Conservation (phyloP, 2,113 vertebrate genomes). For the Macrotis lagotis region DNA sequence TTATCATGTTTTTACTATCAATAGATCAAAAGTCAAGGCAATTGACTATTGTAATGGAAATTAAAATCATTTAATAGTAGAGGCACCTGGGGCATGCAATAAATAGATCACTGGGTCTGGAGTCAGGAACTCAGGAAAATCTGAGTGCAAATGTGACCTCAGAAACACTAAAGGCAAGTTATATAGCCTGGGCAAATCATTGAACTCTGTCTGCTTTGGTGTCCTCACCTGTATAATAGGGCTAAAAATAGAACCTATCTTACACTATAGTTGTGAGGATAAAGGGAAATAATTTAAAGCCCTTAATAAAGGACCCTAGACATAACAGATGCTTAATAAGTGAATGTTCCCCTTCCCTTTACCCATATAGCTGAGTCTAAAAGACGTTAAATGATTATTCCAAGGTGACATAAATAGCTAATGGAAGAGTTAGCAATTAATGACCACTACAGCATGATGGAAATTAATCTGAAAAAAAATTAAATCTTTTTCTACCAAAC, state of each 20-base stretch:
- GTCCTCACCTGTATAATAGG: background rate
- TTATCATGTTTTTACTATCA: background rate
- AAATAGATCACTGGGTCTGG: background rate
- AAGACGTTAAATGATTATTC: background rate
- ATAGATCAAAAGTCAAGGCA: background rate
- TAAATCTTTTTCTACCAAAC: background rate
- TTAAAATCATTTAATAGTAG: background rate
- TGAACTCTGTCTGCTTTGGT: too few species aligned
- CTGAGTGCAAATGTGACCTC: background rate
- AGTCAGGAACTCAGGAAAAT: background rate
- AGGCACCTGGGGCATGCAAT: background rate
- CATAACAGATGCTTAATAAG: background rate
- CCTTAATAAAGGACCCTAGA: background rate
- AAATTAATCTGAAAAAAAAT: background rate
- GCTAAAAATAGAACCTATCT: background rate
- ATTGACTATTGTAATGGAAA: background rate
- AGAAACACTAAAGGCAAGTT: background rate
- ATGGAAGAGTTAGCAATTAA: background rate
- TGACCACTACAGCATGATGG: background rate
- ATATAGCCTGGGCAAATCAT: background rate
- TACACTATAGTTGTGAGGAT: background rate
- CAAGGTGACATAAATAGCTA: background rate
- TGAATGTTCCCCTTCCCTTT: background rate
- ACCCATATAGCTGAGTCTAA: background rate
- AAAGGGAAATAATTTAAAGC: background rate